Evolutionary conservation across 37 sponge, comb jelly and placozoan species (phyloP), one percentile per base, ranked within the genome.

Genomic region (Tethya wilhelma): DNA sequence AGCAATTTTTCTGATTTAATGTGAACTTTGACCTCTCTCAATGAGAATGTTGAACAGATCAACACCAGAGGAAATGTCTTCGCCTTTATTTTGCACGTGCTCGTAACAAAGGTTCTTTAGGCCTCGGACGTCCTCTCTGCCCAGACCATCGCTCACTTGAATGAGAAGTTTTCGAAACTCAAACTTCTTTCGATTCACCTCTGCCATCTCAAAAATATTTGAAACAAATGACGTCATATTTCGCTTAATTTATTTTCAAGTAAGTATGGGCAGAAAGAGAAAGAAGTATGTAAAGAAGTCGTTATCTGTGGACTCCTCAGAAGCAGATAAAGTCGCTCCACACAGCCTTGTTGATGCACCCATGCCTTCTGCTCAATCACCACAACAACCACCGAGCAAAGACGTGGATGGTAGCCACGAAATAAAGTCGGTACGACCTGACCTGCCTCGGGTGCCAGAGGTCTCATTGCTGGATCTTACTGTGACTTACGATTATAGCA

Each of bases 21-120:
- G 12, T 11, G 42, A 17, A 34, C 33, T 30, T 67, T 75, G 36
- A 84, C 86, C 34, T 72, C 65, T 28, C 30, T 78, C 86, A 36
- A 64, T 73, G 4, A 86, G 71, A 4, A 60, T 57, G n/a, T 86
- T 71, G 56, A 86, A 86, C 9, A 86, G 19, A 1, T 71, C 73
- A 53, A 78, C 37, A 25, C 86, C 86, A 0, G 8, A 38, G 8
- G 60, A 38, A 31, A 79, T 70, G 4, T 44, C 73, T 12, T 86
- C 79, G 12, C 64, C 25, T 38, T 79, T 56, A 26, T 36, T 14
- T 30, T 43, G 49, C 9, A 86, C 28, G 19, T 30, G 38, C 32
- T 78, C 86, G 9, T 70, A 71, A 42, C 79, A 78, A 0, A 86
- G 64, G 58, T 86, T 71, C 57, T 86, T 86, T 20, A 86, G 49